Evolutionary conservation across 2,888 invertebrate species (phyloP), one percentile per base, ranked within the genome.

Genomic region (Caenorhabditis macrosperma): DNA sequence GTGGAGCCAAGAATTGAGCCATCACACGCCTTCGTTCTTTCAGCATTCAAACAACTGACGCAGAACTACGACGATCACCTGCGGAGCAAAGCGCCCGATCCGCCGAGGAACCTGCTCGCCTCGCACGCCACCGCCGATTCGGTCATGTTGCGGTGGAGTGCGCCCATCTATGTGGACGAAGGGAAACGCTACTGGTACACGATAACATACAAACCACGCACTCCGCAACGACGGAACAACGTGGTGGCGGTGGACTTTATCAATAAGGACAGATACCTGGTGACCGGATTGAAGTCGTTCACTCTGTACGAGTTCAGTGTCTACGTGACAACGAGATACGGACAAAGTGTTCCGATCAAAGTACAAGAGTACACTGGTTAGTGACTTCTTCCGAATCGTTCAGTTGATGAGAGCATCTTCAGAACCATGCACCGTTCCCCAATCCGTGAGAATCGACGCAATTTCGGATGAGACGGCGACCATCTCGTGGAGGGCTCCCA

Each of bases 371-470:
- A 90, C 75, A 90, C 90, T 33, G 89, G 89, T 88, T 59, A 41
- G 22, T 1, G 4, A 1, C 30, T 7, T 1, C n/a, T 54, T 20
- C 15, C 5, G 24, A 50, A 2, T 1, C 12, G 2, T 5, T 10
- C 48, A 46, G 2, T 17, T 46, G 4, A 46, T 17, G 26, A 7
- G 10, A 1, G 20, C 2, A 15, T 54, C 61, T 82, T 9, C 52
- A 88, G 88, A 89, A 46, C 89, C 89, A 1, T 89, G 89, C 72
- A 89, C 89, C 0, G 90, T 90, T 2, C 90, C 90, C 0, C 89
- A 89, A 66, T 82, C 83, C 7, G 81, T 90, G 2, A 69, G 82
- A 50, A 69, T 90, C 7, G 88, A 89, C 26, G 88, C 89, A 6
- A 83, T 89, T 7, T 87, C 87, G 55, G 84, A 82, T 54, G 89